Conservation (phyloP, 2,113 vertebrate species). For the Piprites chloris region DNA sequence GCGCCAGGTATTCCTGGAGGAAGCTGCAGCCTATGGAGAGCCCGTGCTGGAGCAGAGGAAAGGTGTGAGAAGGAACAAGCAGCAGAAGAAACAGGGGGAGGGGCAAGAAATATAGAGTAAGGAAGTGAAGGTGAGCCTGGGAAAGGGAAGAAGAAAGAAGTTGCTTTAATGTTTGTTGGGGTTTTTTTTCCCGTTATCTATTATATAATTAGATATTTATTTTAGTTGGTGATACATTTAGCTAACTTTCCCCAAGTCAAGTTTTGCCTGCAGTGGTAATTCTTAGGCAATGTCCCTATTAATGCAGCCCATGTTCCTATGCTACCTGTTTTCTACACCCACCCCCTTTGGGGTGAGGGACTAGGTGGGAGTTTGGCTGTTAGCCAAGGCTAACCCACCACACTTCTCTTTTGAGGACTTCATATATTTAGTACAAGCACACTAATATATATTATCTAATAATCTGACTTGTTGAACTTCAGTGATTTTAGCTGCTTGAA, state of each 20-base stretch:
- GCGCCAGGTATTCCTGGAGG: neutral
- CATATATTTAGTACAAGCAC: neutral
- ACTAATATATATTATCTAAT: neutral
- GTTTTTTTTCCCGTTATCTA: neutral
- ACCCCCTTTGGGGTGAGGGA: neutral
- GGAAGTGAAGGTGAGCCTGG: neutral
- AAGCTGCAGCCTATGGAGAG: neutral
- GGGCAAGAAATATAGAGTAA: neutral
- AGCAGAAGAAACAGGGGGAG: neutral
- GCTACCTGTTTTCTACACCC: neutral
- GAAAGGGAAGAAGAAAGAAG: neutral
- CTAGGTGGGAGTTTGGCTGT: neutral
- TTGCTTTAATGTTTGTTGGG: neutral
- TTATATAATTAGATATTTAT: neutral
- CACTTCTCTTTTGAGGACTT: neutral
- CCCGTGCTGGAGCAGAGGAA: neutral
- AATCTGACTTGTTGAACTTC: neutral
- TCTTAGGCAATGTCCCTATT: neutral
- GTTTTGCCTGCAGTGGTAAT: neutral
- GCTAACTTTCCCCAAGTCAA: neutral
- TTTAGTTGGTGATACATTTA: neutral
- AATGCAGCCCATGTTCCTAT: neutral
- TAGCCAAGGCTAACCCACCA: neutral
- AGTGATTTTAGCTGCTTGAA: neutral
- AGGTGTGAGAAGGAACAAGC: neutral